These are phyloP conservation scores for Euproctis similis DNA, from an alignment of 2,888 invertebrate genomes.

Conservation along the genomic window DNA sequence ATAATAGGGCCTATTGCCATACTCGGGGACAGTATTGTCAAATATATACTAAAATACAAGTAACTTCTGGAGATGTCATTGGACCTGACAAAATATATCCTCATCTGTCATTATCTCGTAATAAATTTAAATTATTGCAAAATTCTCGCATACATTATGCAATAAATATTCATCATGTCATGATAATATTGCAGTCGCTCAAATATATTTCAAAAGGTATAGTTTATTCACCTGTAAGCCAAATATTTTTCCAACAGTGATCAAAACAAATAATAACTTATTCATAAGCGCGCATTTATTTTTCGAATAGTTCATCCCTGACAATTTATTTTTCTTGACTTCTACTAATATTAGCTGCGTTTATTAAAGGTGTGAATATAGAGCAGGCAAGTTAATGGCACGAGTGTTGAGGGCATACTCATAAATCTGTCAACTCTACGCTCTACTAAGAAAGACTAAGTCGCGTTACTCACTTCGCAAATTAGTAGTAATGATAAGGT, in stretches of 20 bases:
- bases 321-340: too few relatives aligned
- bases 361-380: too few relatives aligned
- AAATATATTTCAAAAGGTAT: too few relatives aligned
- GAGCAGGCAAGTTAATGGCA: slow-evolving; percentile 23
- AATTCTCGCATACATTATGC: slow-evolving; percentile 46
- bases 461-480: slow-evolving; percentile 18
- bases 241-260: slow-evolving; percentile 50
- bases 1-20: too few relatives aligned
- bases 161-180: slow-evolving; percentile 50
- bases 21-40: too few relatives aligned
- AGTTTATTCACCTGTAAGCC: slow-evolving; percentile 52
- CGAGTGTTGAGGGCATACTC: slow-evolving; percentile 31
- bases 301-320: neutral
- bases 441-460: slow-evolving; percentile 13
- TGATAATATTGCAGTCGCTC: slow-evolving; percentile 41
- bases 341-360: too few relatives aligned
- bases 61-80: too few relatives aligned
- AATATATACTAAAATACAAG: too few relatives aligned
- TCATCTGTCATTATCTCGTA: too few relatives aligned
- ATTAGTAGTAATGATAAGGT: slow-evolving; percentile 17
- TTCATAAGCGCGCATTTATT: too few relatives aligned
- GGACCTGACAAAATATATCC: too few relatives aligned
- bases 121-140: slow-evolving; percentile 23
- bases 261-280: slow-evolving; percentile 43
- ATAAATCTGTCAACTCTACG: slow-evolving; percentile 40